Conservation (phyloP, 1,140 invertebrate genomes). For the Microplitis mediator region DNA sequence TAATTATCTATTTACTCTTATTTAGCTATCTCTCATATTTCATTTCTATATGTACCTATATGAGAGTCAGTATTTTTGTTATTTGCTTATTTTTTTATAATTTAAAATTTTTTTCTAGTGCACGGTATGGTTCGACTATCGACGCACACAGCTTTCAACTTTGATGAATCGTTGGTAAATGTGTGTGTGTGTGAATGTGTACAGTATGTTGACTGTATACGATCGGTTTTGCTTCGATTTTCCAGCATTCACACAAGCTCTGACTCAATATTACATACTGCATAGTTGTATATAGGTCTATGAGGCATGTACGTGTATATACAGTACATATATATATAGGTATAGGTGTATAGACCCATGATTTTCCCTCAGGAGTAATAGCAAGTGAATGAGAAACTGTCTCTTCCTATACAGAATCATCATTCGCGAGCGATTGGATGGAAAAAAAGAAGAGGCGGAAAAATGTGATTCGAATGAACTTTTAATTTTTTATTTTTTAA, state of each 20-base stretch:
- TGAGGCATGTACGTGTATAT: too few species aligned
- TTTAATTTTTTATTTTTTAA: not conserved
- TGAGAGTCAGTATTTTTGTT: not conserved
- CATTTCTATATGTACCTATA: not conserved
- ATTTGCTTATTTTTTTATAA: not conserved
- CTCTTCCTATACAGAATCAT: not conserved
- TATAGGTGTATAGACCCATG: not conserved
- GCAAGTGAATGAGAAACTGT: slow-evolving; percentile 1
- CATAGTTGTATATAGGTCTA: too few species aligned
- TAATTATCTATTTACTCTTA: not conserved
- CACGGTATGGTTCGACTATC: not conserved
- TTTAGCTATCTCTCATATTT: not conserved
- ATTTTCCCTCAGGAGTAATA: not conserved
- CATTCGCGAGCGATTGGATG: not conserved
- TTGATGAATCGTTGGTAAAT: slow-evolving; percentile 37
- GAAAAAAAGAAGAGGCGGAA: not conserved
- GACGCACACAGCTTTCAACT: slow-evolving; percentile 30
- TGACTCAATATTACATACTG: not conserved
- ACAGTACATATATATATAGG: too few species aligned
- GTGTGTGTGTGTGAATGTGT: not conserved
- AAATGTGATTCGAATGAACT: not conserved
- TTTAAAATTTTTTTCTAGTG: not conserved
- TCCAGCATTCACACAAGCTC: not conserved
- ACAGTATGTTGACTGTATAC: not conserved
- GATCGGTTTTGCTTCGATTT: not conserved